Evolutionary conservation across 2,113 vertebrate species (phyloP).

Genomic region (Megaleporinus macrocephalus): DNA sequence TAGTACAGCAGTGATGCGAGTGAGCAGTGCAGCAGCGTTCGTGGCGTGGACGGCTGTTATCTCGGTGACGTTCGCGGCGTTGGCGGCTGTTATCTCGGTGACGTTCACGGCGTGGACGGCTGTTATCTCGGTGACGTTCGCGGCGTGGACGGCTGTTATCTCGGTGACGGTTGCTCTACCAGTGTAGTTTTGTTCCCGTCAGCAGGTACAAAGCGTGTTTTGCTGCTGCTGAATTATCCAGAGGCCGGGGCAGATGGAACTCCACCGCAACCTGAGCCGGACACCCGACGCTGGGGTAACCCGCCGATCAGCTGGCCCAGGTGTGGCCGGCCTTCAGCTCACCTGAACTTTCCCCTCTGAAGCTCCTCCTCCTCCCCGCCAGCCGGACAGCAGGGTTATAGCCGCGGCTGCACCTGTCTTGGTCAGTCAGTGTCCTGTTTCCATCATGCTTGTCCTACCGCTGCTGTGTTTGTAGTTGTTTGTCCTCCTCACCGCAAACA

Average conservation of each 20-base stretch:
- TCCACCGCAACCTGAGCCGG: constrained; percentile 70
- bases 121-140: neutral
- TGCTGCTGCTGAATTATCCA: constrained; percentile 81
- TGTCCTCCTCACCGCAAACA: neutral
- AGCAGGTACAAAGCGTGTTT: constrained; percentile 76
- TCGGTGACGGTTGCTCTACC: constrained; percentile 31
- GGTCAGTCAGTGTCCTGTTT: constrained; percentile 44
- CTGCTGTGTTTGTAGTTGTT: neutral
- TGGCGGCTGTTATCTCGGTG: too few species aligned
- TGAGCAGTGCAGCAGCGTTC: too few species aligned
- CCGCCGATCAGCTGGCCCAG: constrained; percentile 57
- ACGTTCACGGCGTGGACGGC: neutral
- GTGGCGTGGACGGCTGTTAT: too few species aligned
- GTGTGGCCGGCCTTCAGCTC: constrained; percentile 62
- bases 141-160: constrained; percentile 14
- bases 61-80: too few species aligned
- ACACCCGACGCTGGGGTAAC: constrained; percentile 66
- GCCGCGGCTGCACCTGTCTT: constrained; percentile 36
- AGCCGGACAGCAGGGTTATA: constrained; percentile 46
- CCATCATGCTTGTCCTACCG: neutral
- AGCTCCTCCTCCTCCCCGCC: constrained; percentile 25
- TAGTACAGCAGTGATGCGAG: too few species aligned
- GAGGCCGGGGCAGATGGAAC: constrained; percentile 72
- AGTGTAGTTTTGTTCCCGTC: constrained; percentile 69
- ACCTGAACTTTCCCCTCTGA: constrained; percentile 60